Base-by-base conservation (phyloP, 2,113 vertebrate genomes). In the Perognathus longimembris region DNA sequence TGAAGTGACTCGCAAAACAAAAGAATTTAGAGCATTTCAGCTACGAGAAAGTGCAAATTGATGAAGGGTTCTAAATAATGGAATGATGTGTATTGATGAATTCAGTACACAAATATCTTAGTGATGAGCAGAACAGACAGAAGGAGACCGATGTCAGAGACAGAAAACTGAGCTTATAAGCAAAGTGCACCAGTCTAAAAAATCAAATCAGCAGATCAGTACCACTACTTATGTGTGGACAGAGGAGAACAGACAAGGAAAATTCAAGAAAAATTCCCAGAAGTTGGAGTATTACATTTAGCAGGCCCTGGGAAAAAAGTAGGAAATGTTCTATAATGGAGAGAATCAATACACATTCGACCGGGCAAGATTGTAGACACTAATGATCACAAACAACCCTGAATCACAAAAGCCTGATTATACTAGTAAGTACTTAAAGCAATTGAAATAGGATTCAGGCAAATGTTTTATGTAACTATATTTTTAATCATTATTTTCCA, bases 51-150 rank as follows among this genome's bases (percentile, higher is more conserved):
- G 71, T 40, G 5, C 26, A 93, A 73, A 87, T n/a, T 40, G 78
- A n/a, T 69, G 42, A 89, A 93, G 64, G 28, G 10, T 74, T 95
- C 80, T 94, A 63, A 94, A 86, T 67, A 92, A 79, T 64, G 40
- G 74, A 70, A n/a, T 81, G 75, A 15, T 34, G 70, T 24, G 1
- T 61, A 92, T 50, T 90, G 92, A 85, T 88, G 85, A 71, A 76
- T 79, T 63, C n/a, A 71, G 34, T 71, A 64, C 67, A 90, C 81
- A 95, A 89, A 88, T 89, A 94, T 80, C 82, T 38, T 86, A 21
- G 12, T 11, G 20, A n/a, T 83, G 6, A 81, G 32, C 63, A 88
- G 75, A 86, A 91, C 66, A 45, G 77, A 76, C 7, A 38, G 50
- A 15, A 42, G 1, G 24, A 11, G 82, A 83, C 90, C 70, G 63